Evolutionary conservation across 2,113 vertebrate genomes (phyloP), one percentile per base, ranked within the genome.

Genomic region (Gallinago media): DNA sequence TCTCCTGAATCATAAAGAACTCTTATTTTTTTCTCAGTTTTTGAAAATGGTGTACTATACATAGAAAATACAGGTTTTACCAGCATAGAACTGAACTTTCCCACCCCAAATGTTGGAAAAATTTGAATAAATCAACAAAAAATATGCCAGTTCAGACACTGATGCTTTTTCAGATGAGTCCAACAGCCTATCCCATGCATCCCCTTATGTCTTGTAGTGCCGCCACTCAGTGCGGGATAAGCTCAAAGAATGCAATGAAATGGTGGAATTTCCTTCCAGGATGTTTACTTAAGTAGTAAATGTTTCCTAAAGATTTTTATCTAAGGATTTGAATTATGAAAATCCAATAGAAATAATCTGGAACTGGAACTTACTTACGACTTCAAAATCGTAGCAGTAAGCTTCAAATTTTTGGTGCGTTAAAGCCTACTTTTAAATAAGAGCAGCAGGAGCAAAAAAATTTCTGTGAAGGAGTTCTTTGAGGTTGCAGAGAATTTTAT

Each of bases 51-150:
- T n/a, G 63, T 32, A 68, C 8, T 11, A 3, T 22, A 31, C 0
- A 1, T 3, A 29, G 12, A 1, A 4, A 52, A 13, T 2, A 13
- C 3, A 3, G 1, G 3, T 40, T 85, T 44, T 18, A 31, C 27
- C 26, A 27, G 9, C 9, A 7, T 6, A 34, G 29, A 68, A 31
- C 16, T 25, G 65, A 84, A 34, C 8, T 44, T 62, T 42, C 15
- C 34, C 0, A 0, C 6, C 12, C 2, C 12, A 63, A 32, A 36
- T 54, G 42, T 34, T 27, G 40, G 13, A 80, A 29, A 36, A 70
- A 40, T 58, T 34, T 5, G 11, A 61, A 44, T 5, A 56, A 47
- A 65, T 32, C 13, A 6, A n/a, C 46, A 8, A 73, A 73, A 63
- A 91, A 47, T 2, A 1, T 7, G 16, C 5, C 8, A 16, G 11